Evolutionary conservation across 2,797 vertebrate genomes (phyloP).

Genomic region (Darevskia nairensis): DNA sequence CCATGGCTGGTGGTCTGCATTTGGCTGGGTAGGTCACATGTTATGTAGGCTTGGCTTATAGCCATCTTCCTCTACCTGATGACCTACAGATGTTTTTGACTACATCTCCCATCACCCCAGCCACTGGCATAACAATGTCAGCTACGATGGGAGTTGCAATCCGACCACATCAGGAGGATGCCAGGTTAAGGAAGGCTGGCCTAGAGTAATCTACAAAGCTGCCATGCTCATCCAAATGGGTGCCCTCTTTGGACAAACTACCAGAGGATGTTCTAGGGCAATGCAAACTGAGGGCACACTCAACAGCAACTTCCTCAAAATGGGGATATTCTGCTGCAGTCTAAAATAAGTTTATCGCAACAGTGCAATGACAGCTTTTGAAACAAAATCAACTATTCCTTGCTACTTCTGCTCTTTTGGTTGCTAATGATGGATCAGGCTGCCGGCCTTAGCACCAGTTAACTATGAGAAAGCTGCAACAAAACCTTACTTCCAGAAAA

Average conservation of each 20-base stretch:
- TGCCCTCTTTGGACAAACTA: neutral
- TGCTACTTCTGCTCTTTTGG: neutral
- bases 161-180: neutral
- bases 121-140: too few species aligned
- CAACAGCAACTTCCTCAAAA: too few species aligned
- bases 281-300: neutral
- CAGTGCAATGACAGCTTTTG: neutral
- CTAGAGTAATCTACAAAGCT: too few species aligned
- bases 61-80: neutral
- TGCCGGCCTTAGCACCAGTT: neutral
- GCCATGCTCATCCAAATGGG: neutral
- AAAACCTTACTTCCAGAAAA: neutral
- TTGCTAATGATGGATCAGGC: neutral
- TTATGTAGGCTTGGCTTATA: neutral
- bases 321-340: neutral
- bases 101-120: too few species aligned
- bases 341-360: neutral
- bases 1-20: neutral
- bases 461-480: neutral
- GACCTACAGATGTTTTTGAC: too few species aligned
- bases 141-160: neutral
- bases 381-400: neutral
- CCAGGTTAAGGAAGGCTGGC: neutral
- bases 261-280: neutral
- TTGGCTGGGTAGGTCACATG: neutral